phyloP scores from a whole-genome alignment of 53 echinoderm and acorn worm genomes.

The Luidia sarsii region DNA sequence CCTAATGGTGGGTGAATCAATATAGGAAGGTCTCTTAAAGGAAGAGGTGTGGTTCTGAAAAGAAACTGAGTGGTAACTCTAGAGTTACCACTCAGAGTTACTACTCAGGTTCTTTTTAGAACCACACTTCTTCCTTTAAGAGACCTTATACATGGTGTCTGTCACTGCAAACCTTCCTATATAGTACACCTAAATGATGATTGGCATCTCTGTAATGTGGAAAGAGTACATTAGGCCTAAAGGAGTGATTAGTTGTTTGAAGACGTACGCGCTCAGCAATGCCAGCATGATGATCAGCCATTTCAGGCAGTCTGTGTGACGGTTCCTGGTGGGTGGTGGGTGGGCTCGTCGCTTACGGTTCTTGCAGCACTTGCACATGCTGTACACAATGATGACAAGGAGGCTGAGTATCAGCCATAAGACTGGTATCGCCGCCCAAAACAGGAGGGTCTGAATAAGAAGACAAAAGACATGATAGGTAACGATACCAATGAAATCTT shows the following conservation, averaged over 20 bases:
- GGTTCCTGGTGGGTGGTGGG: background rate
- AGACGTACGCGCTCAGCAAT: slow-evolving; percentile 45
- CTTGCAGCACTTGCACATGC: slow-evolving; percentile 75
- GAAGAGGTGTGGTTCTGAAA: no score
- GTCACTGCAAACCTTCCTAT: no score
- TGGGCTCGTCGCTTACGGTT: slow-evolving; percentile 17
- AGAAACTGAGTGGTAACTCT: no score
- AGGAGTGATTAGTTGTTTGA: no score
- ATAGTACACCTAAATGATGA: background rate
- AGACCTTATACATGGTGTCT: no score
- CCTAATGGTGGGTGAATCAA: no score
- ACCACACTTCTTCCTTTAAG: no score
- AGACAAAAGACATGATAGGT: background rate
- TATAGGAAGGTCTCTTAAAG: no score
- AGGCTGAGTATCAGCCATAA: slow-evolving; percentile 72
- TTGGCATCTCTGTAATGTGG: no score
- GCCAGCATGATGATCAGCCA: slow-evolving; percentile 25
- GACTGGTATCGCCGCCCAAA: slow-evolving; percentile 87
- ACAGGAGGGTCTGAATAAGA: slow-evolving; percentile 86
- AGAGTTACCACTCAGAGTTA: no score
- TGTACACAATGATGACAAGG: slow-evolving; percentile 66
- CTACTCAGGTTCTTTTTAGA: no score
- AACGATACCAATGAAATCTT: background rate
- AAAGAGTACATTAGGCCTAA: no score
- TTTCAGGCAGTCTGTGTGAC: slow-evolving; percentile 1